These are phyloP conservation scores for Paradisaea rubra DNA, from an alignment of 2,113 vertebrate genomes.

Conservation along the genomic window DNA sequence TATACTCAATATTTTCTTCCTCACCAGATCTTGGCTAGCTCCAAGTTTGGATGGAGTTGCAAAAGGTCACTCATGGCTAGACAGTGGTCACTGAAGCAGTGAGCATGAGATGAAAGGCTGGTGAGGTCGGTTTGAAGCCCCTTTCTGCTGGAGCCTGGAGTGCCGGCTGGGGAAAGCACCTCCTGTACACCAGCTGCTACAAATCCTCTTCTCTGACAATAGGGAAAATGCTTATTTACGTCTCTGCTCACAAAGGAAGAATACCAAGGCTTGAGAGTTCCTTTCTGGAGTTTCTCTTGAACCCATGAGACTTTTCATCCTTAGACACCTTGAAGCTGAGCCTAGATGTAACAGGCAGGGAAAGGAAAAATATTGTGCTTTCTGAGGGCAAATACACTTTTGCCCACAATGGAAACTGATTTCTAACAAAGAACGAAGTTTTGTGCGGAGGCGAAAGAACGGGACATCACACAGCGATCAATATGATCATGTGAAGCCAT, in stretches of 20 bases:
- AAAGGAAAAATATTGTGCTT: not conserved
- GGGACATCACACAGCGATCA: too few species aligned
- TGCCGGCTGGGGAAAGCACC: not conserved
- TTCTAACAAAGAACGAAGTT: not conserved
- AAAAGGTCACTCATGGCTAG: not conserved
- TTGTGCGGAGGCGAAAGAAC: too few species aligned
- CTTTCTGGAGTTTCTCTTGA: not conserved
- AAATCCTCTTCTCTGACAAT: not conserved
- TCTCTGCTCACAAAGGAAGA: not conserved
- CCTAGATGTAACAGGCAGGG: not conserved
- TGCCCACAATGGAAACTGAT: not conserved
- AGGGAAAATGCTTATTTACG: not conserved
- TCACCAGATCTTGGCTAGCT: not conserved
- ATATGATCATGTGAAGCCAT: too few species aligned
- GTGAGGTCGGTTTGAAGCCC: not conserved
- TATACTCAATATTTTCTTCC: too few species aligned
- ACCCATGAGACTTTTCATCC: not conserved
- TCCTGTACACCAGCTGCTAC: not conserved
- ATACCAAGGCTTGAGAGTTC: not conserved
- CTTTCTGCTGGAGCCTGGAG: not conserved
- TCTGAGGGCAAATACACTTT: not conserved
- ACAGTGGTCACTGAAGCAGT: not conserved
- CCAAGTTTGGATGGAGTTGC: not conserved
- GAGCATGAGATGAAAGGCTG: not conserved
- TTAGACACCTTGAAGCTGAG: not conserved